phyloP scores from a whole-genome alignment of 2,888 invertebrate species.

The Tholera decimalis region DNA sequence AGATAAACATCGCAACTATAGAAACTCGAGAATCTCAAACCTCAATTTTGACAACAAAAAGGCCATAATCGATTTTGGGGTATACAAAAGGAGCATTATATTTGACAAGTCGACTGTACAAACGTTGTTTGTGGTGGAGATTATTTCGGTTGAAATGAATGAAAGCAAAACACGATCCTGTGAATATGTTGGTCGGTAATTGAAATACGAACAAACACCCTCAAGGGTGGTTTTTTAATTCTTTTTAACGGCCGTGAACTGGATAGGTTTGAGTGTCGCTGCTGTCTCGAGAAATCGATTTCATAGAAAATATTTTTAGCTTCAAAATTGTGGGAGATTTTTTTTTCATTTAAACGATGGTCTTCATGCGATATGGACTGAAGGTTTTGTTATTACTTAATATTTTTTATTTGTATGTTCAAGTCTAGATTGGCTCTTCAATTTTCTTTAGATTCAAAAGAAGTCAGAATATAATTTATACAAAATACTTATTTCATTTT shows the following conservation, averaged over 20 bases:
- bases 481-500: too few species aligned
- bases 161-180: constrained; percentile 89
- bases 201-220: constrained; percentile 87
- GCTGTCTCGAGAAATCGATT: constrained; percentile 64
- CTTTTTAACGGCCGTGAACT: constrained; percentile 67
- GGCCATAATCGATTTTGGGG: constrained; percentile 90
- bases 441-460: neutral
- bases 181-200: constrained; percentile 87
- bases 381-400: constrained; percentile 2
- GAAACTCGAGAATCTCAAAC: constrained; percentile 89
- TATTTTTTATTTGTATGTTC: neutral
- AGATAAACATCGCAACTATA: constrained; percentile 90
- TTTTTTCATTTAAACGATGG: constrained; percentile 13
- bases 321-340: constrained; percentile 19
- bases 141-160: constrained; percentile 91
- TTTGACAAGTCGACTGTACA: constrained; percentile 90
- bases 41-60: constrained; percentile 91
- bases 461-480: neutral
- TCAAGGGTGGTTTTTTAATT: constrained; percentile 80
- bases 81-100: constrained; percentile 88
- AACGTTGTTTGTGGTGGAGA: constrained; percentile 90
- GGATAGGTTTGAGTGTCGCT: constrained; percentile 74
- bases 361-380: neutral
- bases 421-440: neutral
- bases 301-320: constrained; percentile 53